Evolutionary conservation across 1,140 invertebrate species (phyloP), one percentile per base, ranked within the genome.

Genomic region (Zaprionus gabonicus): DNA sequence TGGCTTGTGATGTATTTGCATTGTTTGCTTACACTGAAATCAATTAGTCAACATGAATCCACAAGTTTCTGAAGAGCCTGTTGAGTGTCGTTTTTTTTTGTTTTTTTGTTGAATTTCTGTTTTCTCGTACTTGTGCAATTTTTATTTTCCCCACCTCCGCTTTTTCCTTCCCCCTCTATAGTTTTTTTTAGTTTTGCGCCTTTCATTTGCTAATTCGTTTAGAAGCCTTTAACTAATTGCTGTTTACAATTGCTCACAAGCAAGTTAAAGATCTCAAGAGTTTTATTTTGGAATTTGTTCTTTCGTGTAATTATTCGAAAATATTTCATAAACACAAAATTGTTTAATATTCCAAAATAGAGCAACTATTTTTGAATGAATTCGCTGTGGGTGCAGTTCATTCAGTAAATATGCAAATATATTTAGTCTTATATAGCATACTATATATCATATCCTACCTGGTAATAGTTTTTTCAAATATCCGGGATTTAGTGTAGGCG

Each of bases 401-500:
- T 65, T 69, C 36, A 65, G 20, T 27, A 62, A 10, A 17, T 34
- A 49, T 60, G 17, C 17, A 7, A 68, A 17, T 53, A 49, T 10
- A 17, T 44, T 41, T 23, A n/a, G n/a, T 23, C 51, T 23, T 56
- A 31, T 57, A 44, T 13, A 31, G 25, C 23, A 28, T 44, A 57
- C 34, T 23, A 44, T 62, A 56, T 57, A 28, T 28, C 27, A 5
- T 28, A 28, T 28, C 6, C 65, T 76, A 92, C 92, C 83, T 78
- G 92, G 92, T 36, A 99, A 92, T 7, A 97, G 91, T 53, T 95
- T 92, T 82, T 95, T 95, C 44, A 99, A 93, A 93, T 98, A 99
- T 34, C 98, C 97, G 3, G 96, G 97, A 93, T 97, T 96, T 15
- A 98, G 95, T 74, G 95, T 95, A 2, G 98, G 97, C n/a, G 96